phyloP scores from a whole-genome alignment of 2,797 vertebrate species.

The Onychomys arenicola region DNA sequence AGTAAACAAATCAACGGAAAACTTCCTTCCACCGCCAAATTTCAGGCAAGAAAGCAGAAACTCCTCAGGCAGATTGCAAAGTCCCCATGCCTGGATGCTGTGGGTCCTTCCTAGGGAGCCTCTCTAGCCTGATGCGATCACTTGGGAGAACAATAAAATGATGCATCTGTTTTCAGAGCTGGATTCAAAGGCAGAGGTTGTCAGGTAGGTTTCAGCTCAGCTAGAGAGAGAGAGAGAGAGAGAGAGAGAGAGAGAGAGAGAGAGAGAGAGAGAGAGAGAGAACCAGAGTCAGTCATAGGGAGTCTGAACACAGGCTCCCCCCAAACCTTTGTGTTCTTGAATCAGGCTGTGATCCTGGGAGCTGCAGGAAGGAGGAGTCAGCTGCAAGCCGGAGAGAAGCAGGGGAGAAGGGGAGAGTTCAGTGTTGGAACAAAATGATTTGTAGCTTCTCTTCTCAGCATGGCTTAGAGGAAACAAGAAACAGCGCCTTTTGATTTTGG shows the following conservation, averaged over 20 bases:
- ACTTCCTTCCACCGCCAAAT: conserved; percentile 64
- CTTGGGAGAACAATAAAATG: conserved; percentile 64
- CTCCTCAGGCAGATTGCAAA: conserved; percentile 63
- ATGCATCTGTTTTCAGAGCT: conserved; percentile 70
- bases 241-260: conserved; percentile 20
- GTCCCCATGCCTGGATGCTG: conserved; percentile 42
- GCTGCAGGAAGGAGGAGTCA: conserved; percentile 89
- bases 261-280: background rate
- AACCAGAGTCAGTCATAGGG: background rate
- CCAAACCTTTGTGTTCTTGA: conserved; percentile 68
- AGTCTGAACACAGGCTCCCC: conserved; percentile 11
- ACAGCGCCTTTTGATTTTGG: conserved; percentile 66
- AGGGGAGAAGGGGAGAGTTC: conserved; percentile 59
- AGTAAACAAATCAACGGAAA: background rate
- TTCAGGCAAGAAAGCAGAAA: conserved; percentile 54
- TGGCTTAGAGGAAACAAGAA: conserved; percentile 62
- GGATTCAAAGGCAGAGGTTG: conserved; percentile 68
- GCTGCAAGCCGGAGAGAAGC: conserved; percentile 78
- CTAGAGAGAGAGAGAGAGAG: conserved; percentile 4
- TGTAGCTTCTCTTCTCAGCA: conserved; percentile 62
- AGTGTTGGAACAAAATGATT: conserved; percentile 26
- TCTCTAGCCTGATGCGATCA: conserved; percentile 63
- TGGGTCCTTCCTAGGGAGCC: conserved; percentile 30
- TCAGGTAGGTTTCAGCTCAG: conserved; percentile 68
- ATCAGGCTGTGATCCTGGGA: conserved; percentile 80